Percentiles rank a stretch among this genome's conserved stretches.
These are phyloP conservation scores for Pyxicephalus adspersus DNA, from an alignment of 2,113 vertebrate species.

Conservation along the genomic window DNA sequence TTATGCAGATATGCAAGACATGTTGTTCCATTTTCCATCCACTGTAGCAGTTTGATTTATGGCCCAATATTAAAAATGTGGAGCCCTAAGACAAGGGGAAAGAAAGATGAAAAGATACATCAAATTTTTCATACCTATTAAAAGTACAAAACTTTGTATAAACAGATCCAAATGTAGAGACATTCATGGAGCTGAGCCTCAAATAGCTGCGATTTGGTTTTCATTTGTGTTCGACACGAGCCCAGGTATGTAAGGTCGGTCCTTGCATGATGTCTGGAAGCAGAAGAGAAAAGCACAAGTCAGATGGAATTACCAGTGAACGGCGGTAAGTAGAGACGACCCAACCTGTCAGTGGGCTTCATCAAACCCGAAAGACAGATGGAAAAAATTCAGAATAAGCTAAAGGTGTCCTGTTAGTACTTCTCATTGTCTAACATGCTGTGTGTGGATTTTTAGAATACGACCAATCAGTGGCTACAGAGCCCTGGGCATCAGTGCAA, in stretches of 20 bases:
- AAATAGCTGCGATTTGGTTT: constrained; percentile 20
- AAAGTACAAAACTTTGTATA: constrained; percentile 56
- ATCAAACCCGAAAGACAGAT: too few relatives aligned
- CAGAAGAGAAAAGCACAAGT: not conserved
- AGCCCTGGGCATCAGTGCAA: too few relatives aligned
- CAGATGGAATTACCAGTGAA: not conserved
- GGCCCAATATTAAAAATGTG: constrained; percentile 79
- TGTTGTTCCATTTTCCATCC: constrained; percentile 82
- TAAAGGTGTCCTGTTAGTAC: too few relatives aligned
- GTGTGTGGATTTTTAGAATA: too few relatives aligned
- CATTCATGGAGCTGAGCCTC: constrained; percentile 2
- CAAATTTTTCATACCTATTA: constrained; percentile 60
- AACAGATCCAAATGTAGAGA: constrained; percentile 47
- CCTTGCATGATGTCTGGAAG: not conserved
- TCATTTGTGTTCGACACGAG: constrained; percentile 27
- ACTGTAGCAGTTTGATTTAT: constrained; percentile 84
- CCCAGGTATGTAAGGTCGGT: constrained; percentile 26
- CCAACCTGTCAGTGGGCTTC: too few relatives aligned
- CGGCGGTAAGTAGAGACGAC: too few relatives aligned
- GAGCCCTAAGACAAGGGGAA: constrained; percentile 69
- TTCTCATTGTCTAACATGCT: too few relatives aligned
- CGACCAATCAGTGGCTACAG: too few relatives aligned
- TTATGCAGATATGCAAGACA: constrained; percentile 82
- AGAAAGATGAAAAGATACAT: constrained; percentile 73
- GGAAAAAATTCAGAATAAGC: too few relatives aligned